phyloP scores from a whole-genome alignment of 1,140 invertebrate species.

The Macrobrachium nipponense region DNA sequence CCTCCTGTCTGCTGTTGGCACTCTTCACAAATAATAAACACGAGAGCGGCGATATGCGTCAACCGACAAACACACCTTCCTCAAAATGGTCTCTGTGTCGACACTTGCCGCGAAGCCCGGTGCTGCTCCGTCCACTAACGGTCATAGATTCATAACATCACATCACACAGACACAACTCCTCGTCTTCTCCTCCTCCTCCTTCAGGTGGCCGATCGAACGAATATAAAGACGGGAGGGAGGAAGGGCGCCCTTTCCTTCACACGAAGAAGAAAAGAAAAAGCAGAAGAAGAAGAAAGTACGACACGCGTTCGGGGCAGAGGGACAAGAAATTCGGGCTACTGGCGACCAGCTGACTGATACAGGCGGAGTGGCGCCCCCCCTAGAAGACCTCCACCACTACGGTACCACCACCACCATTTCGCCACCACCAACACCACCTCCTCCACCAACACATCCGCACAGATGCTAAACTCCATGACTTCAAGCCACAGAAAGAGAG shows the following conservation, averaged over 20 bases:
- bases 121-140: too few relatives aligned
- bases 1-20: background rate
- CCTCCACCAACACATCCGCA: slow-evolving; percentile 4
- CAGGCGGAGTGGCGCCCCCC: background rate
- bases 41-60: too few relatives aligned
- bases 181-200: too few relatives aligned
- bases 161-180: slow-evolving; percentile 5
- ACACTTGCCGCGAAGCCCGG: too few relatives aligned
- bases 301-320: too few relatives aligned
- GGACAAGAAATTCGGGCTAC: background rate
- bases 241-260: too few relatives aligned
- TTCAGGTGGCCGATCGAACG: background rate
- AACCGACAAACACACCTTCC: too few relatives aligned
- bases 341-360: slow-evolving; percentile 19
- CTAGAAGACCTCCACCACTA: background rate
- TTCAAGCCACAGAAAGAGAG: background rate
- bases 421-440: background rate
- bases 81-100: too few relatives aligned
- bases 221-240: background rate
- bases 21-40: background rate
- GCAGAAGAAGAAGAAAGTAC: too few relatives aligned
- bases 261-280: too few relatives aligned
- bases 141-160: too few relatives aligned
- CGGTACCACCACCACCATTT: background rate
- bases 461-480: too few relatives aligned